A percentile compares a stretch with the other conserved stretches of the same genome.
These are phyloP conservation scores for Vulpes vulpes DNA, from an alignment of 2,113 vertebrate species.

Conservation along the genomic window DNA sequence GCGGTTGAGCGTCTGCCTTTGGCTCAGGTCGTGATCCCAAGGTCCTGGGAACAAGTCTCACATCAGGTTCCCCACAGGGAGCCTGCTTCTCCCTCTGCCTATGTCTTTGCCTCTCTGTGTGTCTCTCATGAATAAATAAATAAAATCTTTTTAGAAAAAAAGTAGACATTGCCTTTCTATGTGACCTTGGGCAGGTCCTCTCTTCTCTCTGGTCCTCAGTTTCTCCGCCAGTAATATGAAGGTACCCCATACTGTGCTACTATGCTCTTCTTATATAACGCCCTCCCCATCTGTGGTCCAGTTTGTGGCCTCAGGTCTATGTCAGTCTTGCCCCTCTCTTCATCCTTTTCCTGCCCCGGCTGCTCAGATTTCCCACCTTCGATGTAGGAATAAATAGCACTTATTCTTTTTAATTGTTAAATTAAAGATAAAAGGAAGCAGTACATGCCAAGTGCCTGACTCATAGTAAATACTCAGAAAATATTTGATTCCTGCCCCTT, in stretches of 20 bases:
- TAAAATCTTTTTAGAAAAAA: too few species aligned
- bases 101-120: too few species aligned
- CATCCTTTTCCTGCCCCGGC: neutral
- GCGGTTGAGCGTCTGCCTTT: too few species aligned
- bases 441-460: neutral
- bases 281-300: neutral
- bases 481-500: neutral
- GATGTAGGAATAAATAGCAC: neutral
- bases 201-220: neutral
- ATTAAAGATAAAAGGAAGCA: neutral
- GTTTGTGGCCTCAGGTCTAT: neutral
- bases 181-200: neutral
- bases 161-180: neutral
- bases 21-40: too few species aligned
- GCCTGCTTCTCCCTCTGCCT: too few species aligned
- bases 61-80: too few species aligned
- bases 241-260: accelerated
- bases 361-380: neutral
- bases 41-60: too few species aligned
- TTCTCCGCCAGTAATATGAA: neutral
- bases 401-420: neutral
- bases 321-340: neutral
- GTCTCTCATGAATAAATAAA: too few species aligned
- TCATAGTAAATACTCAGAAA: neutral
- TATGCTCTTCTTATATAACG: neutral